Conservation (phyloP, 2,797 vertebrate species). For the Melanotaenia nigrans region DNA sequence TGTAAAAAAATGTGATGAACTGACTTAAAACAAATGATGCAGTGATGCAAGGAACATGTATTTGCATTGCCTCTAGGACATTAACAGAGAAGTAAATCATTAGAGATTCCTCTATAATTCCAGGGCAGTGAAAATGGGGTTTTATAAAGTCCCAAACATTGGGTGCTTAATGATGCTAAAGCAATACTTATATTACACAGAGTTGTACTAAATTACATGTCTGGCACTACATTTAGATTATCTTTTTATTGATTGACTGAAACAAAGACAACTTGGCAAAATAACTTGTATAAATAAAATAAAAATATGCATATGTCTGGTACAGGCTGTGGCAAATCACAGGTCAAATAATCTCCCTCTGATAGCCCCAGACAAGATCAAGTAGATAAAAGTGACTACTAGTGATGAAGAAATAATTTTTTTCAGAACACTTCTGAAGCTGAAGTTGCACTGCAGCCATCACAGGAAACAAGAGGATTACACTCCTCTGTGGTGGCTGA, state of each 20-base stretch:
- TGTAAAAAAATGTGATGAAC: slow-evolving; percentile 48
- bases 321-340: not conserved
- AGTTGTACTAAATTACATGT: not conserved
- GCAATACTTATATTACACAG: not conserved
- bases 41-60: slow-evolving; percentile 38
- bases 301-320: not conserved
- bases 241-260: not conserved
- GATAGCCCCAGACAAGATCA: slow-evolving; percentile 8
- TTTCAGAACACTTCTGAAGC: slow-evolving; percentile 21
- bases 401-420: slow-evolving; percentile 28
- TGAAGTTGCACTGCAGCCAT: slow-evolving; percentile 47
- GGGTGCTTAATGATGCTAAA: slow-evolving; percentile 4
- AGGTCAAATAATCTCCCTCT: not conserved
- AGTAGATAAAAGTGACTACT: slow-evolving; percentile 9
- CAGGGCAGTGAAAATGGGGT: slow-evolving; percentile 6
- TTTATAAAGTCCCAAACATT: slow-evolving; percentile 13
- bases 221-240: not conserved
- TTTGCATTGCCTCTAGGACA: slow-evolving; percentile 14
- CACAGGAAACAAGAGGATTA: slow-evolving; percentile 47
- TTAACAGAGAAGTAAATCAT: slow-evolving; percentile 17
- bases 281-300: not conserved
- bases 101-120: slow-evolving; percentile 12
- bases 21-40: slow-evolving; percentile 52
- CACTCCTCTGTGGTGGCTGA: slow-evolving; percentile 57
- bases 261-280: not conserved